These are phyloP conservation scores for Ameiurus melas DNA, from an alignment of 2,113 vertebrate species.

Conservation along the genomic window DNA sequence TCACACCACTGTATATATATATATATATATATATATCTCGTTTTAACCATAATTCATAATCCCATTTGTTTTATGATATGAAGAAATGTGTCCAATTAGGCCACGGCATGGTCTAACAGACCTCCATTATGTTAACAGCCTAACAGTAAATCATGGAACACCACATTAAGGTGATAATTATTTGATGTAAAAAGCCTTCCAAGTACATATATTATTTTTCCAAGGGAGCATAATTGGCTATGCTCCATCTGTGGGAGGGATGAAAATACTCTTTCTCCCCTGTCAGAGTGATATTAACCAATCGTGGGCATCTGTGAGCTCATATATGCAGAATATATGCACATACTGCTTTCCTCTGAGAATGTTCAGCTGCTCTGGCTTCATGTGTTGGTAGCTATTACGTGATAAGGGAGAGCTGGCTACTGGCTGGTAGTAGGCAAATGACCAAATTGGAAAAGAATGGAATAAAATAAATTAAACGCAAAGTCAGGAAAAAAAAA, in stretches of 20 bases:
- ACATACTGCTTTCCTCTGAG: background rate
- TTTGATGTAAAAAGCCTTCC: background rate
- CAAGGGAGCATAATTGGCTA: background rate
- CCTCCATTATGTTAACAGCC: conserved; percentile 12
- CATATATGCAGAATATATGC: background rate
- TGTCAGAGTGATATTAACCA: background rate
- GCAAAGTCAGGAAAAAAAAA: background rate
- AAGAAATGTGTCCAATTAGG: conserved; percentile 19
- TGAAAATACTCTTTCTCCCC: background rate
- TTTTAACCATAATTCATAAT: background rate
- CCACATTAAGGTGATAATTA: background rate
- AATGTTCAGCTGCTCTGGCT: background rate
- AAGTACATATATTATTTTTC: background rate
- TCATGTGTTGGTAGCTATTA: background rate
- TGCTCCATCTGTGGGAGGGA: background rate
- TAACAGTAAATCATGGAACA: background rate
- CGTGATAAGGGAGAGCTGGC: too few relatives aligned
- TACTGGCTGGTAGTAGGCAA: background rate
- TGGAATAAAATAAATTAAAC: background rate
- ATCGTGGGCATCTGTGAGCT: background rate
- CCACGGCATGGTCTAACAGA: background rate
- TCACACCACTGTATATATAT: too few relatives aligned
- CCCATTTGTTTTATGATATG: conserved; percentile 4
- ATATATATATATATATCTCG: too few relatives aligned
- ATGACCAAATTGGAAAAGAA: background rate